A percentile compares a stretch with the other conserved stretches of the same genome.
phyloP scores from a whole-genome alignment of 35 echinoderm and acorn worm genomes.

The Strongylocentrotus purpuratus region DNA sequence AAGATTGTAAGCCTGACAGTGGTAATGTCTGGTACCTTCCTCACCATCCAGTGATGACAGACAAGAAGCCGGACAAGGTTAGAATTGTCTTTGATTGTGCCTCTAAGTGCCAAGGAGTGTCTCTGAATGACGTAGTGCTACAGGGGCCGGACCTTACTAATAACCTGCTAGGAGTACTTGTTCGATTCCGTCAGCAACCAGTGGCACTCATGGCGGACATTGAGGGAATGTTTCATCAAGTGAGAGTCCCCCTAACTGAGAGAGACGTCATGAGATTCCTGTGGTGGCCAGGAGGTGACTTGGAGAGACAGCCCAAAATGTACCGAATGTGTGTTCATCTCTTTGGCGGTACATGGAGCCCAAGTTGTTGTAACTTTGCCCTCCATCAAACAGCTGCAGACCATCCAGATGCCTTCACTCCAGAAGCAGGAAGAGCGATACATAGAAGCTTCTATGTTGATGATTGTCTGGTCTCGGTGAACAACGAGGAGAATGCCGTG shows the following conservation, averaged over 20 bases:
- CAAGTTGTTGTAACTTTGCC: conserved; percentile 26
- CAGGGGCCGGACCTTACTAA: conserved; percentile 59
- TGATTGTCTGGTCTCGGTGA: conserved; percentile 51
- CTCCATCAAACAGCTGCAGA: conserved; percentile 5
- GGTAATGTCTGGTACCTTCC: conserved; percentile 59
- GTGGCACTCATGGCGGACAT: conserved; percentile 62
- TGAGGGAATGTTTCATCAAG: conserved; percentile 68
- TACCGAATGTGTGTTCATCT: conserved; percentile 43
- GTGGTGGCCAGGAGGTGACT: conserved; percentile 64
- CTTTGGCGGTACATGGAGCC: conserved; percentile 56
- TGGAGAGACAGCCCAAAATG: background rate
- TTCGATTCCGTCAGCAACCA: conserved; percentile 58
- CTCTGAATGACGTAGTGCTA: conserved; percentile 28
- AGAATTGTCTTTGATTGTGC: conserved; percentile 44
- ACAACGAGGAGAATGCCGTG: conserved; percentile 34
- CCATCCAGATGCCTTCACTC: background rate
- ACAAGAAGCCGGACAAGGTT: conserved; percentile 55
- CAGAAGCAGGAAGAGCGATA: background rate
- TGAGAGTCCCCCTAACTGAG: conserved; percentile 37
- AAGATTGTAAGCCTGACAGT: background rate
- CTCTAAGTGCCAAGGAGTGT: background rate
- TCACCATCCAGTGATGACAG: conserved; percentile 56
- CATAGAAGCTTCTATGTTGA: conserved; percentile 15
- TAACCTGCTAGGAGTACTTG: conserved; percentile 56
- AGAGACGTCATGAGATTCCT: conserved; percentile 56